Conservation (phyloP, 2,888 invertebrate species). For the Odontocolon sp. region DNA sequence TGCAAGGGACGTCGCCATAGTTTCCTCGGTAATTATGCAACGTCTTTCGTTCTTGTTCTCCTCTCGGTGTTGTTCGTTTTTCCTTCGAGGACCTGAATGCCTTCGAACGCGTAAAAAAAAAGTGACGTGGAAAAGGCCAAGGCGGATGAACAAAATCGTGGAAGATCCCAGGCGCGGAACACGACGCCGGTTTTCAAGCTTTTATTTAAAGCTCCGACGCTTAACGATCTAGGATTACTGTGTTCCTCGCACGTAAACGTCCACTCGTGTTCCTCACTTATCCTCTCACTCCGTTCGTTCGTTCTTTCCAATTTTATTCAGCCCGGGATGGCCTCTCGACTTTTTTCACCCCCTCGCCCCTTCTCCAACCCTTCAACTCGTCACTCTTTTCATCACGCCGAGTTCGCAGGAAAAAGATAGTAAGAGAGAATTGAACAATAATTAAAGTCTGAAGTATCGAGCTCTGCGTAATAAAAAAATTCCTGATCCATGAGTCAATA, state of each 20-base stretch:
- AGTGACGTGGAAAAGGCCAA: not conserved
- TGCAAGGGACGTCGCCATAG: slow-evolving; percentile 6
- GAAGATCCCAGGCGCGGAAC: slow-evolving; percentile 14
- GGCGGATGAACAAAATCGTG: not conserved
- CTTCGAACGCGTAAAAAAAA: slow-evolving; percentile 4
- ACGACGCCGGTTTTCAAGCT: slow-evolving; percentile 33
- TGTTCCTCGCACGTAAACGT: slow-evolving; percentile 27
- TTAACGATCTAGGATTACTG: slow-evolving; percentile 34
- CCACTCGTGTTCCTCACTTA: not conserved
- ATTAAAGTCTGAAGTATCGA: too few relatives aligned
- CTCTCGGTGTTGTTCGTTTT: slow-evolving; percentile 24
- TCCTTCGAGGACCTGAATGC: slow-evolving; percentile 13
- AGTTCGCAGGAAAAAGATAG: too few relatives aligned
- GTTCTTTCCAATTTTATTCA: not conserved
- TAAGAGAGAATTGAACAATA: too few relatives aligned
- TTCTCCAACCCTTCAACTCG: too few relatives aligned
- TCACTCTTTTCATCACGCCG: too few relatives aligned
- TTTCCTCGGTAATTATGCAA: slow-evolving; percentile 47
- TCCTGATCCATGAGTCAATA: too few relatives aligned
- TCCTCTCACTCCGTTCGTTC: not conserved
- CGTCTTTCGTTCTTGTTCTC: slow-evolving; percentile 22
- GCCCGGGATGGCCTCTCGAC: not conserved
- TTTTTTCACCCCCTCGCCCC: too few relatives aligned
- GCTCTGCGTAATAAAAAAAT: too few relatives aligned
- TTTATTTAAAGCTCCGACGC: slow-evolving; percentile 35